Evolutionary conservation across 2,113 vertebrate genomes (phyloP).

Genomic region (Serilophus lunatus): DNA sequence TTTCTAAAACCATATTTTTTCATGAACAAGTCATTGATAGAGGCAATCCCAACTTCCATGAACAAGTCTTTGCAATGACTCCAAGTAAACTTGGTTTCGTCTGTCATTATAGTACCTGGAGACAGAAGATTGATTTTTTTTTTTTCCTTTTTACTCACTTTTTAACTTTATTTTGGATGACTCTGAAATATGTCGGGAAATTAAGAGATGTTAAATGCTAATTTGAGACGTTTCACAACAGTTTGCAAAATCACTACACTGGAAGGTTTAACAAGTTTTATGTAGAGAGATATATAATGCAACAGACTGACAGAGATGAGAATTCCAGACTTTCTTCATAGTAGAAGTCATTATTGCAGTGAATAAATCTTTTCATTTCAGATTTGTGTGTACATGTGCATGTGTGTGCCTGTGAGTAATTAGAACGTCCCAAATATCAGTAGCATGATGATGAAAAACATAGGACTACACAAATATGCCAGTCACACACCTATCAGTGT

Average conservation of each 20-base stretch:
- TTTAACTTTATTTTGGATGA: background rate
- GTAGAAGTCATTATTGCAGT: background rate
- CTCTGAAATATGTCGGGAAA: background rate
- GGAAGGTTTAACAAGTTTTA: slow-evolving; percentile 4
- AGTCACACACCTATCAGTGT: no score
- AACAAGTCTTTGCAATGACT: background rate
- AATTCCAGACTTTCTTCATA: background rate
- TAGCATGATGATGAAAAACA: background rate
- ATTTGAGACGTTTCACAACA: slow-evolving; percentile 27
- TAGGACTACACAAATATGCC: background rate
- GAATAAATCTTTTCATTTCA: background rate
- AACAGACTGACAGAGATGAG: background rate
- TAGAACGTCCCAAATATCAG: background rate
- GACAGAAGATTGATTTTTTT: background rate
- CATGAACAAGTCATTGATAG: background rate
- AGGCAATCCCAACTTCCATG: background rate
- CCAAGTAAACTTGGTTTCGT: background rate
- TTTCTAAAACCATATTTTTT: background rate
- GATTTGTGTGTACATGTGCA: background rate
- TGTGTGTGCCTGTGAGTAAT: background rate
- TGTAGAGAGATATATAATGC: background rate
- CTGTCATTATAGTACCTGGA: background rate
- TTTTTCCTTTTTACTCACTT: background rate
- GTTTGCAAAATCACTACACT: background rate
- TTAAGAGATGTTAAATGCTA: background rate